Evolutionary conservation across 1,140 invertebrate species (phyloP).

Genomic region (Diabrotica undecimpunctata): DNA sequence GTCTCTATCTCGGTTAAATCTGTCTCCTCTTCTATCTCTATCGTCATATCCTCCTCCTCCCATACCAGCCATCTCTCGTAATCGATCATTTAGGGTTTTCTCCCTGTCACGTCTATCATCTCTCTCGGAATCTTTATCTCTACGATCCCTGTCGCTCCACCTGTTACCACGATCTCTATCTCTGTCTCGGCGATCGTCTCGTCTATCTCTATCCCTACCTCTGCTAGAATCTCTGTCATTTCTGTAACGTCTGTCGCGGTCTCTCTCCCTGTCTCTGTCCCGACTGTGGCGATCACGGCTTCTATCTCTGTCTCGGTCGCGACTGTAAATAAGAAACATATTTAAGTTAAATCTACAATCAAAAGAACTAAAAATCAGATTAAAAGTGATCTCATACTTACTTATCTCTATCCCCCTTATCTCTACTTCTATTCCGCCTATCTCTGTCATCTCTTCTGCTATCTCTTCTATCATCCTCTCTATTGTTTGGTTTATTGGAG

Average conservation of each 20-base stretch:
- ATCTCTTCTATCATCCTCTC: conserved; percentile 30
- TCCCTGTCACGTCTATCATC: conserved; percentile 36
- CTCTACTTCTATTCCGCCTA: conserved; percentile 34
- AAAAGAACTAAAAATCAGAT: not conserved
- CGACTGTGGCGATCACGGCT: conserved; percentile 33
- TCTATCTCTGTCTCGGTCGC: conserved; percentile 27
- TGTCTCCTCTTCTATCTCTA: conserved; percentile 6
- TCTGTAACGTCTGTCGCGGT: conserved; percentile 37
- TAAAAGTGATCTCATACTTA: not conserved
- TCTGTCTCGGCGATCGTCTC: conserved; percentile 32
- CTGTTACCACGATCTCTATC: conserved; percentile 24
- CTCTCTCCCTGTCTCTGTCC: conserved; percentile 39
- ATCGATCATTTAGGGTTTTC: conserved; percentile 41
- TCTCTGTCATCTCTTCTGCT: conserved; percentile 42
- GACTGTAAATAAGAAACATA: not conserved
- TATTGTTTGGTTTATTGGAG: conserved; percentile 10
- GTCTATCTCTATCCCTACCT: conserved; percentile 42
- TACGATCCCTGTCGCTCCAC: conserved; percentile 41
- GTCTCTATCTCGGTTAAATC: conserved; percentile 9
- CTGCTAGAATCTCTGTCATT: conserved; percentile 32
- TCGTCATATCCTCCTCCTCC: not conserved
- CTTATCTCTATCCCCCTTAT: conserved; percentile 32
- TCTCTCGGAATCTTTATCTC: conserved; percentile 23
- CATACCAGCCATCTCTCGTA: conserved; percentile 43
- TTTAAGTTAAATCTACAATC: not conserved